Evolutionary conservation across 1,140 invertebrate genomes (phyloP), one percentile per base, ranked within the genome.

Genomic region (Lordiphosa clarofinis): DNA sequence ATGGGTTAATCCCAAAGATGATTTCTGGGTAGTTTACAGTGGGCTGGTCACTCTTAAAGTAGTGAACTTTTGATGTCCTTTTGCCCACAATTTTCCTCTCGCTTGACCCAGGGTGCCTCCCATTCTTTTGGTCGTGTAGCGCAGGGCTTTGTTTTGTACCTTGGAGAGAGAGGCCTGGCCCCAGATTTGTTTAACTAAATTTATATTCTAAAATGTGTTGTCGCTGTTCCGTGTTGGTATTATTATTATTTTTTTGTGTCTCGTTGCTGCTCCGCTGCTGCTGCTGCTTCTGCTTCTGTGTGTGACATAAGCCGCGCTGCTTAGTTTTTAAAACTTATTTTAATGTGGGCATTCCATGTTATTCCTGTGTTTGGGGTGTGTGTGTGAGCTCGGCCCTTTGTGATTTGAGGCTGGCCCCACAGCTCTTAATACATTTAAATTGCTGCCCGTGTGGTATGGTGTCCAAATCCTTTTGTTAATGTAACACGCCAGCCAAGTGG

Each of bases 321-420:
- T 79, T 74, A 63, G 76, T 81, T 75, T 75, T 71, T 67, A 71
- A 75, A 81, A 81, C 71, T 65, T 67, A 75, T 81, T 71, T 81
- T 71, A 70, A 70, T 79, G 69, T 69, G 64, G 59, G 63, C 70
- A 68, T 72, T 60, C 60, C 13, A 28, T 67, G 49, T 70, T 68
- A 57, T 47, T 53, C 39, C 43, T 43, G 48, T 53, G 55, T 33
- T 21, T 21, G 21, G 38, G 42, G 40, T 43, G 21, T 43, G 42
- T 43, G 21, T 28, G 10, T 44, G 40, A 28, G 42, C 37, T 33
- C 6, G 56, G 57, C 57, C 73, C 69, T 78, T 55, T 71, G 70
- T 50, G 70, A 74, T 62, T 70, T 66, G 75, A 60, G 57, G 54
- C 60, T 40, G 52, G 31, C 49, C 52, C 40, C 53, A 36, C 54